phyloP scores from a whole-genome alignment of 2,888 invertebrate genomes.

The Pharmacophagus antenor region DNA sequence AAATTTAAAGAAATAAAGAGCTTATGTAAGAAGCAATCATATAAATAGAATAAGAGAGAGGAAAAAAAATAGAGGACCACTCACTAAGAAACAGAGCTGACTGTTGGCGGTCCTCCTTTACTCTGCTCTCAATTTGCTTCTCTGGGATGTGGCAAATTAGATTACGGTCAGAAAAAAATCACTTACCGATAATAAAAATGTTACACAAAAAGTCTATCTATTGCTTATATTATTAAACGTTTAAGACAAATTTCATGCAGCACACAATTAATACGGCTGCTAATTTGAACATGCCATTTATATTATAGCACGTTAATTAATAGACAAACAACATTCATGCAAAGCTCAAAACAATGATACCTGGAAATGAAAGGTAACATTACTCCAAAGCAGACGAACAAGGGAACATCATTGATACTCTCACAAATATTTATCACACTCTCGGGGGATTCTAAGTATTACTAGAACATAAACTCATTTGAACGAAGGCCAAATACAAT shows the following conservation, averaged over 20 bases:
- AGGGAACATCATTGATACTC: neutral
- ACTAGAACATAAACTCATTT: constrained; percentile 21
- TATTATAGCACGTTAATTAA: constrained; percentile 1
- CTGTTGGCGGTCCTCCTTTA: constrained; percentile 31
- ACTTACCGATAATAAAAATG: constrained; percentile 26
- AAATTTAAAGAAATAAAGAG: constrained; percentile 11
- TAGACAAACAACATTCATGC: constrained; percentile 24
- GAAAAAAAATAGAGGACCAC: constrained; percentile 24
- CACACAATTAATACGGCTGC: constrained; percentile 12
- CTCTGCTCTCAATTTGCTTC: constrained; percentile 31
- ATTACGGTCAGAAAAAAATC: constrained; percentile 28
- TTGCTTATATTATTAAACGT: neutral
- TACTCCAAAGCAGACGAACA: constrained; percentile 1
- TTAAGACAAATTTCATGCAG: constrained; percentile 21
- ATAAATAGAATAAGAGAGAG: constrained; percentile 8
- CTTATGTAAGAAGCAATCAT: constrained; percentile 23
- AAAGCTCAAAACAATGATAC: constrained; percentile 27
- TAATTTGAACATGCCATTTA: constrained; percentile 19
- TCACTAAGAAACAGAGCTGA: constrained; percentile 31
- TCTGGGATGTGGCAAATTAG: constrained; percentile 31
- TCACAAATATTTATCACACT: neutral
- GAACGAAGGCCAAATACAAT: constrained; percentile 20
- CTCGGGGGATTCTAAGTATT: neutral
- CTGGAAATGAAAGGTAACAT: constrained; percentile 24
- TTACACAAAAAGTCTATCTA: constrained; percentile 12